Conservation (phyloP, 2,113 vertebrate species). For the Lonchura striata region DNA sequence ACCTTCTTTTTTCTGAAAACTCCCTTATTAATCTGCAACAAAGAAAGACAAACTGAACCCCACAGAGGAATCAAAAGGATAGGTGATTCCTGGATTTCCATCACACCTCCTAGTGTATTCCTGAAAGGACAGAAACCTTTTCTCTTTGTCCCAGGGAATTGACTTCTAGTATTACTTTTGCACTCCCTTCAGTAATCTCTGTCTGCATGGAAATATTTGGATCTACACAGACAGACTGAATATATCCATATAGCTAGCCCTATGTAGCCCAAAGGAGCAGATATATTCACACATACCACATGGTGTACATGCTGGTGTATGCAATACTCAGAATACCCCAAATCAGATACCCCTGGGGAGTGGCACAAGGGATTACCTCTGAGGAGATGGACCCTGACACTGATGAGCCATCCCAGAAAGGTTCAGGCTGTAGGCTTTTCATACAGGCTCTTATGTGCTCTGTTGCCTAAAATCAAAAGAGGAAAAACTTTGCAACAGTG, state of each 20-base stretch:
- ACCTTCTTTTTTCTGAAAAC: not conserved
- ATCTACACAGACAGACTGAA: not conserved
- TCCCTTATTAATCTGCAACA: not conserved
- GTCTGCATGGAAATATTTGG: not conserved
- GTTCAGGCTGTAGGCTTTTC: not conserved
- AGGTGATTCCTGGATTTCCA: not conserved
- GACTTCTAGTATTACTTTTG: not conserved
- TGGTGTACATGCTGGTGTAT: no score
- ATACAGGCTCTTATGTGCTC: accelerated
- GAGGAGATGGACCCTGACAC: not conserved
- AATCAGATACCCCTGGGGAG: not conserved
- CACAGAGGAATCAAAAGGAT: not conserved
- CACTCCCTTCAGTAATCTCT: not conserved
- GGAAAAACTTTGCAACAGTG: not conserved
- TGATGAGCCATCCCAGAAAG: not conserved
- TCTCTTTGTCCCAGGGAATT: not conserved
- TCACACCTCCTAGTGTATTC: not conserved
- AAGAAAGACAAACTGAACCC: not conserved
- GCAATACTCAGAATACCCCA: not conserved
- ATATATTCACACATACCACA: no score
- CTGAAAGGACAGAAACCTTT: not conserved
- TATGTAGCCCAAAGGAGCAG: not conserved
- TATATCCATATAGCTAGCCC: not conserved
- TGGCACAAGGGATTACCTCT: not conserved
- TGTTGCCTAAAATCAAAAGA: not conserved